Base-by-base conservation (phyloP, 2,113 vertebrate genomes). In the mouse (Mus musculus) region DNA sequence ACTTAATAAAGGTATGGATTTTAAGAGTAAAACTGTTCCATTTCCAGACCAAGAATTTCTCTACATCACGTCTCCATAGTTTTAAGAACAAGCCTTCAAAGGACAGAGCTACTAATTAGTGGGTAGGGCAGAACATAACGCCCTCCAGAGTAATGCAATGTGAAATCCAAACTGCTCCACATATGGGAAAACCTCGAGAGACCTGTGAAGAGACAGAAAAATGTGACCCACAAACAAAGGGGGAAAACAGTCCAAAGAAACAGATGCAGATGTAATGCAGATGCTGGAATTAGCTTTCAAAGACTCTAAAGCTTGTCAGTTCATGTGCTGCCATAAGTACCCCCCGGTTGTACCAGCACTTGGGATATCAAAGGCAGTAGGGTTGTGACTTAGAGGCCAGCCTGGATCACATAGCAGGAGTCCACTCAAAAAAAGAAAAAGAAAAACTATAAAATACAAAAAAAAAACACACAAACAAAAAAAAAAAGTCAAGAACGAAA, bases 111-210 rank as follows among this genome's bases (percentile, higher is more conserved):
- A 76, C 88, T 85, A 90, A 88, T 69, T 24, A 54, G 11, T 30
- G 46, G 22, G 71, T 1, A 92, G 22, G 88, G 96, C 16, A 95
- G 92, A 95, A 97, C 24, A 49, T 14, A 93, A 63, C 11, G 72
- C 10, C 81, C 22, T 92, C 93, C 30, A 84, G 46, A 88, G 61
- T 36, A 92, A 93, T 75, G 72, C 13, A 94, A 49, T n/a, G 19
- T 91, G 85, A 77, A 94, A 90, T 49, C 12, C 19, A 92, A 54
- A 94, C 54, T 88, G 24, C 54, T 28, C 33, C 54, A 3, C 59
- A 75, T 39, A 75, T 4, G 22, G 72, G 49, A 8, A 90, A 77
- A 42, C n/a, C 82, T 73, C 36, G 52, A 46, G 52, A 77, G 14
- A 9, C 77, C 59, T 80, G 26, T 17, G 78, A 75, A 75, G 88